Base-by-base conservation (phyloP, 2,888 invertebrate genomes). In the Zelleria hepariella region DNA sequence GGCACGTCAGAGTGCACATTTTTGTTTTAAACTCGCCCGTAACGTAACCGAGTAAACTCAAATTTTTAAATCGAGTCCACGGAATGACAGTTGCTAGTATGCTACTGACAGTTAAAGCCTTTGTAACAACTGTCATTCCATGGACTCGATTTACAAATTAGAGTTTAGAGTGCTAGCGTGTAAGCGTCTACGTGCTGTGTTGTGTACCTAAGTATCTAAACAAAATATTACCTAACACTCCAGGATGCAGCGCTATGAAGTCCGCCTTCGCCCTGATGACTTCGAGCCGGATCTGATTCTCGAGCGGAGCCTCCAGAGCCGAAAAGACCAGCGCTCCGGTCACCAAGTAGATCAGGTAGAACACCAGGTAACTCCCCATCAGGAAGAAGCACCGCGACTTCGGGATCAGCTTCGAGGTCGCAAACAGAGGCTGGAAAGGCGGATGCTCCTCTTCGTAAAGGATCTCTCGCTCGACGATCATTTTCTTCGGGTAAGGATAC, bases 301-400 rank as follows among this genome's bases (percentile, higher is more conserved):
- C 94, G 62, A 88, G 67, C 0, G 93, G 93, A 0, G 90, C 84
- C 76, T 95, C 95, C 63, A 94, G 75, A 15, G 90, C 82, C 47
- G 91, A 90, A 75, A 95, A 95, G 58, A 93, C 89, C 61, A 92
- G 67, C 0, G 93, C 93, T 0, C 95, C 95, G 59, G 92, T 80
- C 21, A 91, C 81, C 70, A 95, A 76, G 75, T 92, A 95, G 52
- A 88, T 74, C 5, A 90, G 64, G 73, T 93, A 94, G 66, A 93
- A 90, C 4, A 91, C 58, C 3, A 92, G 69, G 69, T 90, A 93
- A 23, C 90, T 70, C 7, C 81, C 62, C 62, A 93, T 80, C 32
- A 92, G 77, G 58, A 84, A 88, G 0, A 90, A 86, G 64, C 90
- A 90, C 64, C 90, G 83, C 52, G 90, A 81, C 59, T 91, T 78